Evolutionary conservation across 53 echinoderm and acorn worm genomes (phyloP).

Genomic region (Echinometra lucunter): DNA sequence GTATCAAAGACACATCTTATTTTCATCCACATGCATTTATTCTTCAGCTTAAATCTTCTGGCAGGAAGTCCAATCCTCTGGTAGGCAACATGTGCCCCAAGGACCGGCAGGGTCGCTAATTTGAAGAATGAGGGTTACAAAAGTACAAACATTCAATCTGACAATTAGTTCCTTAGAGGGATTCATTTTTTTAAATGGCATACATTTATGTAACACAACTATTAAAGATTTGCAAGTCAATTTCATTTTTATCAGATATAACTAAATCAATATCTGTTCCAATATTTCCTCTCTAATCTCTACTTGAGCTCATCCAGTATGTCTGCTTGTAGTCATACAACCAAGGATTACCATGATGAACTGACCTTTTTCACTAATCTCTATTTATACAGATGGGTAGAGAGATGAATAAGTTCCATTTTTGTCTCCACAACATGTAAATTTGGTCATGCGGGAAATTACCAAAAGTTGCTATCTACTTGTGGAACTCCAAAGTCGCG

Average conservation of each 20-base stretch:
- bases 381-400: neutral
- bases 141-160: too few species aligned
- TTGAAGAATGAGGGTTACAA: too few species aligned
- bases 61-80: too few species aligned
- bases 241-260: neutral
- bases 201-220: too few species aligned
- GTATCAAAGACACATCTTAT: too few species aligned
- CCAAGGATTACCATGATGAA: neutral
- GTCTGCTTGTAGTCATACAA: neutral
- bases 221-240: too few species aligned
- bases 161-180: neutral
- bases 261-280: neutral
- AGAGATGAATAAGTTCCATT: neutral
- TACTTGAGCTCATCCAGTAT: neutral
- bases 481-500: neutral
- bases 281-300: neutral
- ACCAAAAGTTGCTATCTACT: neutral
- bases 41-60: too few species aligned
- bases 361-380: neutral
- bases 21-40: too few species aligned
- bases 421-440: neutral
- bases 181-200: too few species aligned
- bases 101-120: too few species aligned
- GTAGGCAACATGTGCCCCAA: too few species aligned
- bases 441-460: neutral